Conservation (phyloP, 2,888 invertebrate genomes). For the Drosophila nr. fundita region DNA sequence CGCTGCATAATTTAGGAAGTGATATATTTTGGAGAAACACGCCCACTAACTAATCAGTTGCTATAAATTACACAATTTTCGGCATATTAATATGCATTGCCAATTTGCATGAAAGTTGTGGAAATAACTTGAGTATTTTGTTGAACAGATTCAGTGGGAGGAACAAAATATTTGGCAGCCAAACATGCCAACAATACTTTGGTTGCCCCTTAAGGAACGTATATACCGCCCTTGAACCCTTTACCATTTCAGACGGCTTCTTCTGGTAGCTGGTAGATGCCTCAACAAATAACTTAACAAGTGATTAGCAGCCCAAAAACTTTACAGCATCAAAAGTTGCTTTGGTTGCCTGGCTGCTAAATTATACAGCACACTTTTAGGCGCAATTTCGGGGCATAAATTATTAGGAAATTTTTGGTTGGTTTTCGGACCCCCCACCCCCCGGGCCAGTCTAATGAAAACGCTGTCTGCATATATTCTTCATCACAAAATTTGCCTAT, state of each 20-base stretch:
- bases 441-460: constrained; percentile 36
- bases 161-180: constrained; percentile 13
- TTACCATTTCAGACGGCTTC: neutral
- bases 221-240: neutral
- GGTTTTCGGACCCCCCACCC: constrained; percentile 9
- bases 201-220: constrained; percentile 32
- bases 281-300: constrained; percentile 68
- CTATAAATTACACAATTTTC: constrained; percentile 32
- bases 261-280: constrained; percentile 20
- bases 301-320: constrained; percentile 67
- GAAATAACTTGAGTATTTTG: constrained; percentile 42
- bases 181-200: constrained; percentile 45
- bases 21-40: neutral
- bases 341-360: constrained; percentile 23
- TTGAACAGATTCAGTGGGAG: constrained; percentile 29
- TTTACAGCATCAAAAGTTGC: constrained; percentile 62
- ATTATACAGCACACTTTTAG: constrained; percentile 49
- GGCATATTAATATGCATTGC: constrained; percentile 45
- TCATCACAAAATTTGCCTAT: constrained; percentile 34
- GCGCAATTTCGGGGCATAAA: constrained; percentile 58
- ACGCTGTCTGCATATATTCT: constrained; percentile 39
- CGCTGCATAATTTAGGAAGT: neutral
- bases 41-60: constrained; percentile 37
- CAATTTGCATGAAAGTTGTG: constrained; percentile 46
- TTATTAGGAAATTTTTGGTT: constrained; percentile 43